phyloP scores from a whole-genome alignment of 2,888 invertebrate genomes.

The Polydrusus cervinus region DNA sequence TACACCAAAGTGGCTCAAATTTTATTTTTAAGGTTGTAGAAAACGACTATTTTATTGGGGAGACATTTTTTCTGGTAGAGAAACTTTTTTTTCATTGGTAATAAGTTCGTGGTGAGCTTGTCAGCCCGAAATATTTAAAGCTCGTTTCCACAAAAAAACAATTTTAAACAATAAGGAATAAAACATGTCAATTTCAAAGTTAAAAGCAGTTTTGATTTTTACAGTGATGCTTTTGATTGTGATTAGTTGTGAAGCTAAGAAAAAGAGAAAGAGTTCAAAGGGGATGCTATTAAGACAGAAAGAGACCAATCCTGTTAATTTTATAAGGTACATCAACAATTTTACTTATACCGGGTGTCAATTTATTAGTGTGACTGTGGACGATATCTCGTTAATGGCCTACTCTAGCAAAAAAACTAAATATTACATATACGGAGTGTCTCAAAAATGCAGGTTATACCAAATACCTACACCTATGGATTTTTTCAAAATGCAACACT shows the following conservation, averaged over 20 bases:
- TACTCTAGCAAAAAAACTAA: too few species aligned
- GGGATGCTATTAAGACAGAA: slow-evolving; percentile 61
- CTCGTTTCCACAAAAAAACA: background rate
- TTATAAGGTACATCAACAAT: slow-evolving; percentile 61
- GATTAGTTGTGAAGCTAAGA: slow-evolving; percentile 47
- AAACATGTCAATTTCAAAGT: slow-evolving; percentile 6
- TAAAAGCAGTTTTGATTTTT: slow-evolving; percentile 2
- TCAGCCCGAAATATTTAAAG: too few species aligned
- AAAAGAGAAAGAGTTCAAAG: slow-evolving; percentile 58
- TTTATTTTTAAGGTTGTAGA: background rate
- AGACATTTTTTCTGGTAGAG: too few species aligned
- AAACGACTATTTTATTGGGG: too few species aligned
- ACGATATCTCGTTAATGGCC: too few species aligned
- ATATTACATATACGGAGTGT: too few species aligned
- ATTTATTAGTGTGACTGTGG: too few species aligned
- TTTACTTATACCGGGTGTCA: background rate
- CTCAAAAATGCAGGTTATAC: too few species aligned
- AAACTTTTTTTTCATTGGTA: background rate
- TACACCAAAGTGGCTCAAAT: background rate
- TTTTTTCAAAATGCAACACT: too few species aligned
- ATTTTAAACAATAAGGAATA: background rate
- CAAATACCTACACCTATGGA: too few species aligned
- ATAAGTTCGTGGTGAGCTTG: background rate
- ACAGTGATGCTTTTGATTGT: slow-evolving; percentile 8
- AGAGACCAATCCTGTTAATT: slow-evolving; percentile 65